Evolutionary conservation across 2,113 vertebrate genomes (phyloP).

Genomic region (Myiagra hebetior): DNA sequence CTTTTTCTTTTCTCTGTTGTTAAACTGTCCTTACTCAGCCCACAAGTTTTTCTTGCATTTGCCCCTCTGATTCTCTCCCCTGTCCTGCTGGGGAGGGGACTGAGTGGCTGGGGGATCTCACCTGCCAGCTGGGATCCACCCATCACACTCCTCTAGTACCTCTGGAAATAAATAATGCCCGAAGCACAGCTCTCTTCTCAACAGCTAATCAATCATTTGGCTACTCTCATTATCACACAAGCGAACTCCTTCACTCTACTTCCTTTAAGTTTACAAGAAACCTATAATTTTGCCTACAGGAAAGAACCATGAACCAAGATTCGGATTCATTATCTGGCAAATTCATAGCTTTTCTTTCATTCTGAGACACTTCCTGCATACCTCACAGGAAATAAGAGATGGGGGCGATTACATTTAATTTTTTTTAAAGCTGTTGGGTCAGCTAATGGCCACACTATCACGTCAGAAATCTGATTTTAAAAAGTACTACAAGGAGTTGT

Average conservation of each 20-base stretch:
- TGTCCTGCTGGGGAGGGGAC: neutral
- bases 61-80: neutral
- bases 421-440: neutral
- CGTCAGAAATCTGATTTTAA: neutral
- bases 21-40: neutral
- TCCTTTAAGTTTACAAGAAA: constrained; percentile 62
- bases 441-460: neutral
- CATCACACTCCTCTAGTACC: neutral
- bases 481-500: neutral
- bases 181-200: neutral
- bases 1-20: neutral
- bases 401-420: neutral
- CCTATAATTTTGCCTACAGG: constrained; percentile 20
- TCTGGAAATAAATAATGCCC: neutral
- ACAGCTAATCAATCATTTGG: neutral
- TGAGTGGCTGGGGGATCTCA: neutral
- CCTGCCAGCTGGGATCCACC: neutral
- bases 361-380: constrained; percentile 48
- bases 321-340: neutral
- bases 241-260: constrained; percentile 1
- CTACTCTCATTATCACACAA: neutral
- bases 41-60: neutral
- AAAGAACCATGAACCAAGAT: constrained; percentile 35
- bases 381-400: constrained; percentile 28
- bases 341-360: constrained; percentile 54